Evolutionary conservation across 1,140 invertebrate genomes (phyloP), one percentile per base, ranked within the genome.

Genomic region (Lamellibrachia luymesi): DNA sequence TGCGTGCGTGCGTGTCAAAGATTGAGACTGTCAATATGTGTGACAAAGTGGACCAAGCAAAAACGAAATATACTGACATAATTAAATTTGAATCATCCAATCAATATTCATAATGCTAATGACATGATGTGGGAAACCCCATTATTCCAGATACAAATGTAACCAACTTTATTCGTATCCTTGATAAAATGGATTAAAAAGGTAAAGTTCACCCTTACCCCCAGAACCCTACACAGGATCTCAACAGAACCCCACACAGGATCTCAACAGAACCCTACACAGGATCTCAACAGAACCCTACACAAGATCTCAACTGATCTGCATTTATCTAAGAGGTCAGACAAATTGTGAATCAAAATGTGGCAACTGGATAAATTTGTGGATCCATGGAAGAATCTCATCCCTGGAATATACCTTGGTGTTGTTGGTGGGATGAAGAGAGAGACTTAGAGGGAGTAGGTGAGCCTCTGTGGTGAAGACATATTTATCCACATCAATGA

Each of bases 381-480:
- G 38, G 38, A 38, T 38, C 38, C 38, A 38, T 38, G 38, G 38
- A 38, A 38, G 38, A 38, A 38, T 38, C 38, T 38, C 38, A 38
- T 38, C 38, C 38, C 38, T 38, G 38, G 38, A 38, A 38, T 38
- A 22, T 80, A 80, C 64, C 64, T 80, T 80, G 51, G 91, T 51
- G 91, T 91, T 91, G 91, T 50, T 50, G 51, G 4, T 49, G 90
- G 96, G 96, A 64, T 94, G 94, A 10, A 96, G 95, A 92, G 98
- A 98, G 50, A 99, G 96, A 17, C 97, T 98, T 1, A 99, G 96
- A 17, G 99, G 99, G 93, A 99, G 96, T 52, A 99, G 97, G 97
- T 99, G 99, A 2, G 98, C 99, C 96, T 99, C 99, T 0, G 99
- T 99, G 0, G 99, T 99, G 94, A 99, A 98, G 93, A 99, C 97